Percentiles rank a stretch among this genome's conserved stretches.
Conservation (phyloP, 2,888 invertebrate genomes). For the Troides aeacus region DNA sequence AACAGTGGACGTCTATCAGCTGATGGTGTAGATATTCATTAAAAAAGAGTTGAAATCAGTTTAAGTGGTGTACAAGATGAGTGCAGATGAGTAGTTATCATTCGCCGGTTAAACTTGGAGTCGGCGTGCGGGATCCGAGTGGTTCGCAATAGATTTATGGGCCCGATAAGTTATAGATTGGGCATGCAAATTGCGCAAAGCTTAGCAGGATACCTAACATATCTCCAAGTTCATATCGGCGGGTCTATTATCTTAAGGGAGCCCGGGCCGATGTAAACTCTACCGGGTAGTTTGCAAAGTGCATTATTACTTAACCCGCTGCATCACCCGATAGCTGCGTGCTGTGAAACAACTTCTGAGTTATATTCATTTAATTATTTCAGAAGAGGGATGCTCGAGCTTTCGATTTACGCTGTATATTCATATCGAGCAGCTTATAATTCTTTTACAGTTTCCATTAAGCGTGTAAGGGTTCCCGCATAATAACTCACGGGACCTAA, state of each 20-base stretch:
- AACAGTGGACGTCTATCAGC: too few relatives aligned
- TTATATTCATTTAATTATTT: neutral
- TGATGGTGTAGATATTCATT: too few relatives aligned
- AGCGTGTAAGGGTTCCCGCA: too few relatives aligned
- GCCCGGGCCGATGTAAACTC: constrained; percentile 8
- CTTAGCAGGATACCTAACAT: constrained; percentile 18
- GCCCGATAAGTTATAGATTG: constrained; percentile 23
- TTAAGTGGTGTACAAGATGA: too few relatives aligned
- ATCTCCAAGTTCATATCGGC: constrained; percentile 10
- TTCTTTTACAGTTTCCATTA: too few relatives aligned
- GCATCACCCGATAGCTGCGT: too few relatives aligned
- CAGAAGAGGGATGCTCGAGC: neutral
- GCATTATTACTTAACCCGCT: constrained; percentile 39
- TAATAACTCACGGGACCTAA: too few relatives aligned
- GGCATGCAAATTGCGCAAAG: constrained; percentile 20
- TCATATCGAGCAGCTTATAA: too few relatives aligned
- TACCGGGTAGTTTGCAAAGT: constrained; percentile 16
- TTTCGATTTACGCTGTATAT: too few relatives aligned
- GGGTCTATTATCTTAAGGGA: constrained; percentile 20
- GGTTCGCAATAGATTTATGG: constrained; percentile 25
- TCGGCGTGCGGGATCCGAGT: neutral
- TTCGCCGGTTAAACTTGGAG: too few relatives aligned
- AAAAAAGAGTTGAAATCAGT: too few relatives aligned
- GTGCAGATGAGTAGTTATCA: too few relatives aligned
- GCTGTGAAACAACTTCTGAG: neutral